Conservation (phyloP, 2,113 vertebrate species). For the Lota lota region DNA sequence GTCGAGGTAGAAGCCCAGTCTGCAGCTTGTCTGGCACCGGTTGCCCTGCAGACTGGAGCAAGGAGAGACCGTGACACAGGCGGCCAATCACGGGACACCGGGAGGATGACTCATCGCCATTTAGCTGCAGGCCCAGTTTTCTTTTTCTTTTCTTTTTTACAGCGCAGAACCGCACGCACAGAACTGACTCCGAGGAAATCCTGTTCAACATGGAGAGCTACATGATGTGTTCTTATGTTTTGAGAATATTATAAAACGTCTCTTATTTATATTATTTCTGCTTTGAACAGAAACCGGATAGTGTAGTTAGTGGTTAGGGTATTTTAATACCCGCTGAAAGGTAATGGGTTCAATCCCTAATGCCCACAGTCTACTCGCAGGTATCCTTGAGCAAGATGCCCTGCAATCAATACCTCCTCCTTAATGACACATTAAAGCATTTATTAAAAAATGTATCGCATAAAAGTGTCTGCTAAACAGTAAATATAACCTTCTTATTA, state of each 20-base stretch:
- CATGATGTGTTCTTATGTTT: no score
- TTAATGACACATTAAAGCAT: no score
- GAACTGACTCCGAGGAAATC: slow-evolving; percentile 37
- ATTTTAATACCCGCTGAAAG: no score
- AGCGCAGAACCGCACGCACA: slow-evolving; percentile 2
- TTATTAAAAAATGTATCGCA: no score
- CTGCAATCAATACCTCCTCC: no score
- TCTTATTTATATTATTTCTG: no score
- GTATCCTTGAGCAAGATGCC: no score
- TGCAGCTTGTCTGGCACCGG: slow-evolving; percentile 80
- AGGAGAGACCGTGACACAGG: slow-evolving; percentile 43
- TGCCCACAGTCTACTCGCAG: no score
- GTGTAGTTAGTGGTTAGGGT: no score
- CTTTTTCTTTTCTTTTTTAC: not conserved
- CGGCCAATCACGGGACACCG: slow-evolving; percentile 44
- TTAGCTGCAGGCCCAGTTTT: slow-evolving; percentile 16
- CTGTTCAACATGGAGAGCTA: not conserved
- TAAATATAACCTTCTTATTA: slow-evolving; percentile 11
- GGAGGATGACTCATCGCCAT: slow-evolving; percentile 47
- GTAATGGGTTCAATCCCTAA: no score
- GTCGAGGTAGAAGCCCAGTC: slow-evolving; percentile 79
- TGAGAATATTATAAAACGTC: slow-evolving; percentile 15
- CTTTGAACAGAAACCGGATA: no score
- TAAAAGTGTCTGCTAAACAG: no score
- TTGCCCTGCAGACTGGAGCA: slow-evolving; percentile 82